A percentile compares a stretch with the other conserved stretches of the same genome.
Evolutionary conservation across 2,888 invertebrate species (phyloP).

Genomic region (Ormyrus nitidulus): DNA sequence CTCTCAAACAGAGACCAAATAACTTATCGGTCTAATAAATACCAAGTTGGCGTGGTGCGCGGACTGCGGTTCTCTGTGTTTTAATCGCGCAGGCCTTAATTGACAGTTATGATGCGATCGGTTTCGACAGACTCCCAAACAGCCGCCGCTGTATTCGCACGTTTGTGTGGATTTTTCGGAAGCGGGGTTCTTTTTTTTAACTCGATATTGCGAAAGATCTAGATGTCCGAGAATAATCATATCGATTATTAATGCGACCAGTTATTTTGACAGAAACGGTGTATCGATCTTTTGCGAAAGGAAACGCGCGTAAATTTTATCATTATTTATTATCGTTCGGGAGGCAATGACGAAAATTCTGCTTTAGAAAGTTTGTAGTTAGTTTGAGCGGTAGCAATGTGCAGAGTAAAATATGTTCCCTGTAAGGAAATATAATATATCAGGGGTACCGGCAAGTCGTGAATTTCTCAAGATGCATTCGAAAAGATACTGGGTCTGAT

Average conservation of each 20-base stretch:
- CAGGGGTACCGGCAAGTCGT: too few species aligned
- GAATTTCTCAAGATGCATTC: too few species aligned
- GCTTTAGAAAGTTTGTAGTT: too few species aligned
- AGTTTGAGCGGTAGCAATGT: too few species aligned
- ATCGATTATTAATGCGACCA: too few species aligned
- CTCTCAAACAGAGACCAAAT: too few species aligned
- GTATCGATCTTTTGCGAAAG: not conserved
- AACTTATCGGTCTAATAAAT: too few species aligned
- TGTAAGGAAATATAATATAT: too few species aligned
- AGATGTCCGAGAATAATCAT: not conserved
- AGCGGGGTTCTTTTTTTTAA: not conserved
- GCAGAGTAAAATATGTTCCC: too few species aligned
- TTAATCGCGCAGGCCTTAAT: conserved; percentile 4
- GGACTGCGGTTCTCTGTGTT: too few species aligned
- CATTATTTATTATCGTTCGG: conserved; percentile 6
- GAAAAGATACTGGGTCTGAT: too few species aligned
- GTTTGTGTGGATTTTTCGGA: not conserved
- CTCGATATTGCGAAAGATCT: not conserved
- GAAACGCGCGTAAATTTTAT: not conserved
- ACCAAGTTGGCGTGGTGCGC: too few species aligned
- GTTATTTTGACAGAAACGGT: not conserved
- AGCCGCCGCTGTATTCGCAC: not conserved
- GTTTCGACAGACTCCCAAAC: conserved; percentile 11
- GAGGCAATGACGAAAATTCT: not conserved
- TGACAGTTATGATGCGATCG: conserved; percentile 42